phyloP scores from a whole-genome alignment of 2,113 vertebrate species.

The Heterotilapia buettikoferi region DNA sequence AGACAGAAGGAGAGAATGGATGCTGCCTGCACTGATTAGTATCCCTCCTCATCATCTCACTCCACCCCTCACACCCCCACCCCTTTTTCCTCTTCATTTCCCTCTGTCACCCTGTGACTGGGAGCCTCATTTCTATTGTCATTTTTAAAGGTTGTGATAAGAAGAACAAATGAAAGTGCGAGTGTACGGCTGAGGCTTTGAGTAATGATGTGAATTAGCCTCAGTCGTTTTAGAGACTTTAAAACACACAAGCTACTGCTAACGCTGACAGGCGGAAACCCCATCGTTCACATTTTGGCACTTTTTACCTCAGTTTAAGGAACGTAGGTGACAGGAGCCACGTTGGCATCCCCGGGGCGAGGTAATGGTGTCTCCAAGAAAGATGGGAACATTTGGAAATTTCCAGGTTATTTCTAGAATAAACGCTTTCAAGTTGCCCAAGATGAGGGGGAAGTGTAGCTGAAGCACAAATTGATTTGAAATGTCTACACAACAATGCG shows the following conservation, averaged over 20 bases:
- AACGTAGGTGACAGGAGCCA: not conserved
- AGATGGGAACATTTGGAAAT: not conserved
- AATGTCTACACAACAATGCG: not conserved
- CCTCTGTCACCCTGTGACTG: not conserved
- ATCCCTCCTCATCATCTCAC: conserved; percentile 12
- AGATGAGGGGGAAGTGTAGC: conserved; percentile 4
- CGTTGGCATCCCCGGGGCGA: conserved; percentile 9
- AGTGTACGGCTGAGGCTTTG: not conserved
- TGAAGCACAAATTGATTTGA: not conserved
- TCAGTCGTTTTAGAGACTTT: not conserved
- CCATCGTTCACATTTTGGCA: not conserved
- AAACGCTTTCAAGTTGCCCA: not conserved
- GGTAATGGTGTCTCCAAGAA: not conserved
- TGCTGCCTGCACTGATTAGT: conserved; percentile 30
- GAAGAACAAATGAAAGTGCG: not conserved
- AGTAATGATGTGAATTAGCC: not conserved
- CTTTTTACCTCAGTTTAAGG: not conserved
- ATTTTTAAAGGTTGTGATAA: conserved; percentile 19
- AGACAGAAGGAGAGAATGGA: conserved; percentile 38
- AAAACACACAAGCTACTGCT: not conserved
- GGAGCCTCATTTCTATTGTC: not conserved
- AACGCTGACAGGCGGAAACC: not conserved
- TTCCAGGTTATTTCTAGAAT: conserved; percentile 15
- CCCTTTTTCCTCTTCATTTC: not conserved
- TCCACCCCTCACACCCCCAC: not conserved